Evolutionary conservation across 2,797 vertebrate species (phyloP).

Genomic region (Sciurus carolinensis): DNA sequence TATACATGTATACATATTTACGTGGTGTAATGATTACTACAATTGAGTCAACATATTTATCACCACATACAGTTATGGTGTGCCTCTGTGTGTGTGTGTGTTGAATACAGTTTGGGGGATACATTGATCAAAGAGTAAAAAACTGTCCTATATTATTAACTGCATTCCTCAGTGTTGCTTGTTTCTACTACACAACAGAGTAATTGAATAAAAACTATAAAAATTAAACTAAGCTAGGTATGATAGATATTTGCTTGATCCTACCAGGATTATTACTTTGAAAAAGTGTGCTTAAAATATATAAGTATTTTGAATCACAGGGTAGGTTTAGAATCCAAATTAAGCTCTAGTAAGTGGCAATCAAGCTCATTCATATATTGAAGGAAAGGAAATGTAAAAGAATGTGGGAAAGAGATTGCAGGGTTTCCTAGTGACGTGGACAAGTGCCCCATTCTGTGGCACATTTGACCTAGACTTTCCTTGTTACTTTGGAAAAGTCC

Average conservation of each 20-base stretch:
- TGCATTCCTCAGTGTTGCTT: background rate
- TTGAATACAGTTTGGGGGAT: background rate
- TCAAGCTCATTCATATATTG: background rate
- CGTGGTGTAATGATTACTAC: background rate
- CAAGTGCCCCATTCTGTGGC: background rate
- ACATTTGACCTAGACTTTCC: background rate
- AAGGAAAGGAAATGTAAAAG: constrained; percentile 35
- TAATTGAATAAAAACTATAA: constrained; percentile 34
- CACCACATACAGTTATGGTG: background rate
- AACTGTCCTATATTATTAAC: background rate
- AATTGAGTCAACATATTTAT: background rate
- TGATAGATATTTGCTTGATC: background rate
- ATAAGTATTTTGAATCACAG: background rate
- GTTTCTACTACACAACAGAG: background rate
- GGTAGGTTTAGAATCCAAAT: constrained; percentile 22
- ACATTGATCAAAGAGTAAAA: background rate
- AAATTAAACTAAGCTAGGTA: background rate
- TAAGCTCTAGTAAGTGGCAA: constrained; percentile 13
- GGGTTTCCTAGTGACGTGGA: background rate
- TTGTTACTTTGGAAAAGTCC: background rate
- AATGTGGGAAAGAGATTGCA: background rate
- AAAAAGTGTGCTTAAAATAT: constrained; percentile 29
- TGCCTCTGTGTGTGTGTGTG: background rate
- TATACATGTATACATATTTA: no score
- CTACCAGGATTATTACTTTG: constrained; percentile 11